phyloP scores from a whole-genome alignment of 1,140 invertebrate genomes.

The Colletes gigas region DNA sequence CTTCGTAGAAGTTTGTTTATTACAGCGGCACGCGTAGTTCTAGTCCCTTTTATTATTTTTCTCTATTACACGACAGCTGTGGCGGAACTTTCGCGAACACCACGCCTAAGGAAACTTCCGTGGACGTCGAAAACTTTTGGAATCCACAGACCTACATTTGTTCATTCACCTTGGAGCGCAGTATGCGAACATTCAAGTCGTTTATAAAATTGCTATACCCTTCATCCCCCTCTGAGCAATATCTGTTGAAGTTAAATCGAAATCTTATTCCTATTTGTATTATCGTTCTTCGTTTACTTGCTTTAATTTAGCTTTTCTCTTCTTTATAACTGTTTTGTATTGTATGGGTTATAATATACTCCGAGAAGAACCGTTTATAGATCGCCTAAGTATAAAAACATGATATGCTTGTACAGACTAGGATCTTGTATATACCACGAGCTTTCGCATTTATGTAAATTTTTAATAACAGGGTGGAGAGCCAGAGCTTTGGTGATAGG shows the following conservation, averaged over 20 bases:
- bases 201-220: background rate
- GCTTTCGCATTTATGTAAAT: background rate
- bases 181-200: background rate
- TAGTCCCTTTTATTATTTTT: background rate
- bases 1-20: conserved; percentile 16
- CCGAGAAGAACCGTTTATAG: no score
- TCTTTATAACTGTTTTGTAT: no score
- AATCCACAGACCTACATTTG: background rate
- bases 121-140: background rate
- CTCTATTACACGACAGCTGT: conserved; percentile 3
- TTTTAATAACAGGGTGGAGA: conserved; percentile 87
- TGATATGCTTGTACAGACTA: no score
- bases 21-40: background rate
- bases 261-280: no score
- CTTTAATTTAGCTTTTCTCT: no score
- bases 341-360: no score
- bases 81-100: conserved; percentile 1
- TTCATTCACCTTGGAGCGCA: background rate
- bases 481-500: conserved; percentile 88
- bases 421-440: no score
- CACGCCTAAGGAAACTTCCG: conserved; percentile 2
- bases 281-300: no score
- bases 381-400: no score
- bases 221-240: background rate
- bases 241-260: background rate